Evolutionary conservation across 2,113 vertebrate species (phyloP).

Genomic region (Heliornis fulica): DNA sequence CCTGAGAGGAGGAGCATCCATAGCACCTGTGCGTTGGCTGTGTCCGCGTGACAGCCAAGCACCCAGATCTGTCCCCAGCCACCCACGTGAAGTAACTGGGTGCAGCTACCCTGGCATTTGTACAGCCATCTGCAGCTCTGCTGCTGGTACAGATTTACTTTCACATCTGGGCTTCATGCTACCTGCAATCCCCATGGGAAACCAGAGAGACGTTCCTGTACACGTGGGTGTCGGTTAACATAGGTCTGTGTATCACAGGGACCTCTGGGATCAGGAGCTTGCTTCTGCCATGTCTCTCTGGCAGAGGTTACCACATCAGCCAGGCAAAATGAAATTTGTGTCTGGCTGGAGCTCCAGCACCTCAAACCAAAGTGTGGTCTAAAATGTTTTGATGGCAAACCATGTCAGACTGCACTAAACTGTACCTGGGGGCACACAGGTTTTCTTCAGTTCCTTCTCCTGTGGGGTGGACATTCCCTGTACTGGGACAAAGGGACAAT

Average conservation of each 20-base stretch:
- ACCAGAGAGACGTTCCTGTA: not conserved
- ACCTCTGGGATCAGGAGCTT: accelerated
- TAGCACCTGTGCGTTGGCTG: not conserved
- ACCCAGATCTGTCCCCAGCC: not conserved
- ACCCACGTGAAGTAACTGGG: not conserved
- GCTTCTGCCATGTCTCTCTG: accelerated
- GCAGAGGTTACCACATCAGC: not conserved
- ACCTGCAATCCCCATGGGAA: accelerated
- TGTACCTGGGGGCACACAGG: not conserved
- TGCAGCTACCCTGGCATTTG: not conserved
- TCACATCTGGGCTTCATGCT: not conserved
- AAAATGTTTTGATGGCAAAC: not conserved
- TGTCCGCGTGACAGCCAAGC: not conserved
- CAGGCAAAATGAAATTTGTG: not conserved
- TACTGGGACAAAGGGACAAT: not conserved
- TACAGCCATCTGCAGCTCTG: not conserved
- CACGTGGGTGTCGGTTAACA: not conserved
- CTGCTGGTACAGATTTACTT: not conserved
- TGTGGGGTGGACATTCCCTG: not conserved
- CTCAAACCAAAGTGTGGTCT: not conserved
- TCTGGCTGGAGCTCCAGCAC: not conserved
- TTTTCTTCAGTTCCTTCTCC: not conserved
- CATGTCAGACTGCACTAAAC: not conserved
- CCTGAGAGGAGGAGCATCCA: not conserved
- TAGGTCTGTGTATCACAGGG: accelerated